phyloP scores from a whole-genome alignment of 2,797 vertebrate genomes.

The Columba guinea region DNA sequence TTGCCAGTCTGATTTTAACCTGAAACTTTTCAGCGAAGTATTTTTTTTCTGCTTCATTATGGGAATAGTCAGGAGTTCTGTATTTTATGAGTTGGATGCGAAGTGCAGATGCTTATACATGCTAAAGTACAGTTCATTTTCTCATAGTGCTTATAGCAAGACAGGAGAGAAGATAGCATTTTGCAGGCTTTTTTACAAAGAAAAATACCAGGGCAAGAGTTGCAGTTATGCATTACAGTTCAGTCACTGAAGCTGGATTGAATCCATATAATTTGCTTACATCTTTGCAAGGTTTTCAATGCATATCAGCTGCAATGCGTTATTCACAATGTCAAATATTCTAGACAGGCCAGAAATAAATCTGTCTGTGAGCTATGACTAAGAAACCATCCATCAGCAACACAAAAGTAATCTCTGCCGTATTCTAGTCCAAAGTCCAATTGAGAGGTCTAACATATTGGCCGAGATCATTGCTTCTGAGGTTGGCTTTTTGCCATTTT shows the following conservation, averaged over 20 bases:
- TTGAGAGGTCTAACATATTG: neutral
- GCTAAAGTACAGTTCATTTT: neutral
- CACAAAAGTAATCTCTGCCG: conserved; percentile 29
- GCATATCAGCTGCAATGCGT: conserved; percentile 38
- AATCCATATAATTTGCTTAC: conserved; percentile 35
- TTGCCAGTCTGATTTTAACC: neutral
- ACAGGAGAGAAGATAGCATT: neutral
- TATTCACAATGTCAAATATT: conserved; percentile 51
- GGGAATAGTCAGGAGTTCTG: neutral
- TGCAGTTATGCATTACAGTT: neutral
- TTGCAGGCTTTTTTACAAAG: neutral
- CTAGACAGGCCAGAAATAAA: conserved; percentile 53
- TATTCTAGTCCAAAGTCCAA: neutral
- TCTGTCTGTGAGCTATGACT: conserved; percentile 40
- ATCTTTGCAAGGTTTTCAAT: conserved; percentile 48
- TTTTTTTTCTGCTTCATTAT: neutral
- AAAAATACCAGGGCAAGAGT: neutral
- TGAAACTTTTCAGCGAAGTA: neutral
- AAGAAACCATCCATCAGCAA: conserved; percentile 48
- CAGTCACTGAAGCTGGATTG: conserved; percentile 25
- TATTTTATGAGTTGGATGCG: neutral
- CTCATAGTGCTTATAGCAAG: neutral
- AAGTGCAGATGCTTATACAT: neutral
- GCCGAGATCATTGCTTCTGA: neutral
- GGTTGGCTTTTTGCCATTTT: conserved; percentile 24